Conservation (phyloP, 2,113 vertebrate genomes). For the Chaetorhynchus papuensis region DNA sequence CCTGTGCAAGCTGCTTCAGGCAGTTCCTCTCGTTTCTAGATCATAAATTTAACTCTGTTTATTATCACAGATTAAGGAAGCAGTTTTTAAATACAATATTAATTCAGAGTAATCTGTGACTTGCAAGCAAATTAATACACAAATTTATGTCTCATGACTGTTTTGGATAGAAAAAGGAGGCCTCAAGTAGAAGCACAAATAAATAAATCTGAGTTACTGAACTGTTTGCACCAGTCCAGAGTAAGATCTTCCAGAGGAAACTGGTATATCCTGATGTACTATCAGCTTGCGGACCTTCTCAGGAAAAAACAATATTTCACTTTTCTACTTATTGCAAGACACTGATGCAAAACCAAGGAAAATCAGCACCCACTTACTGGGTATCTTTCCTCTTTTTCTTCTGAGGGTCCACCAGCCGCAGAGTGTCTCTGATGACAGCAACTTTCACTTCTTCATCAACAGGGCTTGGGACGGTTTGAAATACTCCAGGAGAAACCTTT, state of each 20-base stretch:
- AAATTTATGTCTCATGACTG: not conserved
- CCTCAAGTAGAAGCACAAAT: not conserved
- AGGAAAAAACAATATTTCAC: not conserved
- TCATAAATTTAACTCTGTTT: not conserved
- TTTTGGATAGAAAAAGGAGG: not conserved
- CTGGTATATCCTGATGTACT: not conserved
- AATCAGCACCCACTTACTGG: slow-evolving; percentile 61
- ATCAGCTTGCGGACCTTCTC: not conserved
- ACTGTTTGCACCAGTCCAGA: not conserved
- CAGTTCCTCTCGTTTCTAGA: not conserved
- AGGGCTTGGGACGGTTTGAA: slow-evolving; percentile 88
- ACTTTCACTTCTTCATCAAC: slow-evolving; percentile 96
- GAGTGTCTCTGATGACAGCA: slow-evolving; percentile 92
- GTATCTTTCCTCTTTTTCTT: slow-evolving; percentile 70
- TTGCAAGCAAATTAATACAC: not conserved
- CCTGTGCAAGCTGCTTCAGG: not conserved
- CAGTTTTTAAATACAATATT: not conserved
- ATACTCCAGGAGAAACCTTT: slow-evolving; percentile 91
- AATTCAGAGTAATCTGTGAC: not conserved
- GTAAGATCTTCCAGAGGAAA: not conserved
- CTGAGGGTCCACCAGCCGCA: slow-evolving; percentile 88
- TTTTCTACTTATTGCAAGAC: not conserved
- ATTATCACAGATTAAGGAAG: not conserved
- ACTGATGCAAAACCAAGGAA: not conserved
- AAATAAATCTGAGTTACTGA: not conserved